phyloP scores from a whole-genome alignment of 2,797 vertebrate species.

The Lerista edwardsae region DNA sequence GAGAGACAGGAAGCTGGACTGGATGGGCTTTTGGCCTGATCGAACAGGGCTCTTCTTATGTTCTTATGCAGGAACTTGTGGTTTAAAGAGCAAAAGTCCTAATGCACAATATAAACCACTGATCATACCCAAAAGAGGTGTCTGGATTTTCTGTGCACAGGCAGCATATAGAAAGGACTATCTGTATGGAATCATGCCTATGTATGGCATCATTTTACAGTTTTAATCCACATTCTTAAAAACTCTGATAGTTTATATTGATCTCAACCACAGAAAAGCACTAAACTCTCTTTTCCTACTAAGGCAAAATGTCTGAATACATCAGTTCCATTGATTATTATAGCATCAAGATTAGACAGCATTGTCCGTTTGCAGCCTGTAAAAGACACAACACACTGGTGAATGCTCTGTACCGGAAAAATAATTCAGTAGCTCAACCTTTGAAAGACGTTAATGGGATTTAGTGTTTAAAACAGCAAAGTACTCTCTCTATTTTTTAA shows the following conservation, averaged over 20 bases:
- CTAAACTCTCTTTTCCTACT: neutral
- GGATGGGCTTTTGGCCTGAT: too few species aligned
- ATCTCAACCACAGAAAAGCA: neutral
- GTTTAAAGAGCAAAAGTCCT: neutral
- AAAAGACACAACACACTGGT: neutral
- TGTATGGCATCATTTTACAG: neutral
- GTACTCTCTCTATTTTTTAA: neutral
- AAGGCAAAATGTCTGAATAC: neutral
- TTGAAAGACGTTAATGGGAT: neutral
- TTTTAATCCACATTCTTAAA: neutral
- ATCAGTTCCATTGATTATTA: neutral
- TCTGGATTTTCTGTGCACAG: neutral
- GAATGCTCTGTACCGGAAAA: neutral
- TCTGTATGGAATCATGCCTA: neutral
- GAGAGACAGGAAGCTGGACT: too few species aligned
- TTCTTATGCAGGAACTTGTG: too few species aligned
- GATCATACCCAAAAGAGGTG: neutral
- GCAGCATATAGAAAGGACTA: neutral
- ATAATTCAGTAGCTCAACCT: neutral
- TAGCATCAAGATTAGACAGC: neutral
- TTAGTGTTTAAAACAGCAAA: constrained; percentile 8
- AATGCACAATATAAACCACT: neutral
- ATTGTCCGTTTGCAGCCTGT: neutral
- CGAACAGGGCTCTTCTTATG: too few species aligned
- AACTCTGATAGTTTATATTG: neutral